Conservation (phyloP, 2,888 invertebrate species). For the Agrenia bidenticulata region DNA sequence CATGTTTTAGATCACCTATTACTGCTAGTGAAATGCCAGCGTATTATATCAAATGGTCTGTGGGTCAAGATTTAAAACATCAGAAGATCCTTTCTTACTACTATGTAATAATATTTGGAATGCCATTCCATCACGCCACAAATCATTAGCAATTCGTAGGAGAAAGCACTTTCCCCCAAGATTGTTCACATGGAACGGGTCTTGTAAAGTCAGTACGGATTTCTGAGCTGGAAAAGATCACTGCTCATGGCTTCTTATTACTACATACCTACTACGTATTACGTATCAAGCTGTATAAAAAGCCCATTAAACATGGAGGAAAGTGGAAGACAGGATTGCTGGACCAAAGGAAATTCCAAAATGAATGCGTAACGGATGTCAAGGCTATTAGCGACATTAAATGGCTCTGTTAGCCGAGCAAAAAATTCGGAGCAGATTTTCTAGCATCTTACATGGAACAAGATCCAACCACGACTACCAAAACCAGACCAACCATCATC, state of each 20-base stretch:
- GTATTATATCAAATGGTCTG: no score
- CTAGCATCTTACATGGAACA: neutral
- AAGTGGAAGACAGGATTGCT: constrained; percentile 3
- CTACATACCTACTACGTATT: no score
- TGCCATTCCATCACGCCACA: neutral
- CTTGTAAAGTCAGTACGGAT: neutral
- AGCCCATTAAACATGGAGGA: constrained; percentile 20
- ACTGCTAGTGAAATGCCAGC: no score
- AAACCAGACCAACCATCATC: no score
- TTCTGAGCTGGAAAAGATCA: no score
- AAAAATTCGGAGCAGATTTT: constrained; percentile 4
- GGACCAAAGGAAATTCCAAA: constrained; percentile 17
- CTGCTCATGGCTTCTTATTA: no score
- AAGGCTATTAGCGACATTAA: constrained; percentile 25
- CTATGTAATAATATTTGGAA: no score
- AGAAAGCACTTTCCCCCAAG: constrained; percentile 8
- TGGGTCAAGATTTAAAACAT: no score
- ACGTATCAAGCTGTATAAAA: constrained; percentile 9
- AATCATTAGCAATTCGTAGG: neutral
- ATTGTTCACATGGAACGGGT: neutral
- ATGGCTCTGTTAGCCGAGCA: constrained; percentile 21
- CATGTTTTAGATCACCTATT: no score
- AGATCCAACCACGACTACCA: neutral
- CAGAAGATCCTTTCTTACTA: no score
- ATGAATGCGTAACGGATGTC: constrained; percentile 25